Evolutionary conservation across 1,140 invertebrate species (phyloP).

Genomic region (Choristoneura fumiferana): DNA sequence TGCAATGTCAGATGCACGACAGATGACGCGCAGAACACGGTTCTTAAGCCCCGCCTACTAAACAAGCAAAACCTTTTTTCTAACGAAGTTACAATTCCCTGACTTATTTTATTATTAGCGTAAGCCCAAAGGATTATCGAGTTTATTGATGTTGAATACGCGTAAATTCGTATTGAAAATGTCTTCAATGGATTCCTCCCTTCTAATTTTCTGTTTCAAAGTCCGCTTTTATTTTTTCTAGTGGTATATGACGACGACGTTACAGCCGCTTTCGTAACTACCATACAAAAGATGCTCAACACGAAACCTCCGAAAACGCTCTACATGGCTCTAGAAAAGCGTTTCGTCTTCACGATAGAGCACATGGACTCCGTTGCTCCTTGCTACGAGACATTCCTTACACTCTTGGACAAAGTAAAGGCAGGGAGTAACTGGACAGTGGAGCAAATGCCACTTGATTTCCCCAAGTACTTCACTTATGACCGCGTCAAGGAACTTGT

Average conservation of each 20-base stretch:
- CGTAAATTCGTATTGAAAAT: too few relatives aligned
- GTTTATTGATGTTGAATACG: too few relatives aligned
- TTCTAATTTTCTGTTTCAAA: not conserved
- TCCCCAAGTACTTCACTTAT: constrained; percentile 91
- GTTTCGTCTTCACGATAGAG: constrained; percentile 90
- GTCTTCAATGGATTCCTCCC: too few relatives aligned
- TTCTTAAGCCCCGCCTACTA: too few relatives aligned
- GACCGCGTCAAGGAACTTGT: constrained; percentile 87
- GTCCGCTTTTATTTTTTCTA: constrained; percentile 64
- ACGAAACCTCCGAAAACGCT: constrained; percentile 80
- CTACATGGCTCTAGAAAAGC: constrained; percentile 91
- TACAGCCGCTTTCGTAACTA: constrained; percentile 89
- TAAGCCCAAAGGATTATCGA: too few relatives aligned
- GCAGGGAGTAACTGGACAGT: constrained; percentile 79
- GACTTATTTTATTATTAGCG: too few relatives aligned
- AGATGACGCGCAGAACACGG: too few relatives aligned
- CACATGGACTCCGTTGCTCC: constrained; percentile 90
- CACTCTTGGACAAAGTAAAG: constrained; percentile 77
- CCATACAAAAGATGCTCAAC: constrained; percentile 84
- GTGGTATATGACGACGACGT: constrained; percentile 93
- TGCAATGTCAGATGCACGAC: too few relatives aligned
- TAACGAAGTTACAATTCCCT: too few relatives aligned
- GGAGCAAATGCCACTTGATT: constrained; percentile 83
- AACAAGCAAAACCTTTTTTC: too few relatives aligned
- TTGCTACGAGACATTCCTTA: constrained; percentile 90